Percentiles rank a stretch among this genome's conserved stretches.
Evolutionary conservation across 2,888 invertebrate genomes (phyloP).

Genomic region (Digitonthophagus gazella): DNA sequence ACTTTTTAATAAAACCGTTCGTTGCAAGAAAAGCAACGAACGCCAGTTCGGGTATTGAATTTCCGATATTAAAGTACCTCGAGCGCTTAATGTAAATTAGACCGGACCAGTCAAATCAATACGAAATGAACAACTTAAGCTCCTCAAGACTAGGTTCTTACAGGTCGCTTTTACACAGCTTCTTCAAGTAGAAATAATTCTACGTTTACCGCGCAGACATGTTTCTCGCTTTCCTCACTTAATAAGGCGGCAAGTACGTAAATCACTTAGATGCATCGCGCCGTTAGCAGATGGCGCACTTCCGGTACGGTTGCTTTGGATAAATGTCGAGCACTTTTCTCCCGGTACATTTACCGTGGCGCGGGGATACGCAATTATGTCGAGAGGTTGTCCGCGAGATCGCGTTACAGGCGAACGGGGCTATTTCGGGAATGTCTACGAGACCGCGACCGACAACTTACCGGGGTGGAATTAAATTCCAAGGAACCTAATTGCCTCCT

Average conservation of each 20-base stretch:
- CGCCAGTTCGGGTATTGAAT: slow-evolving; percentile 9
- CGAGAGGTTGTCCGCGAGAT: not conserved
- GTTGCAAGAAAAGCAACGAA: not conserved
- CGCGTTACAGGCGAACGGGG: not conserved
- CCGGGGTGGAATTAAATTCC: not conserved
- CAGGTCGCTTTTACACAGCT: too few species aligned
- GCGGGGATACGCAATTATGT: not conserved
- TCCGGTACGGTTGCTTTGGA: not conserved
- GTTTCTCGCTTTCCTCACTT: not conserved
- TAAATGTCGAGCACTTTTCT: not conserved
- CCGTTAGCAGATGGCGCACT: not conserved
- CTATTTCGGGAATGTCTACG: not conserved
- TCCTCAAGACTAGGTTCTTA: too few species aligned
- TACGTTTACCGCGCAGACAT: too few species aligned
- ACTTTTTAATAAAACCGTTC: not conserved
- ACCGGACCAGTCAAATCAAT: not conserved
- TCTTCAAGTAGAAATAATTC: too few species aligned
- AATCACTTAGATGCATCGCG: not conserved
- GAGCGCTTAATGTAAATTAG: slow-evolving; percentile 9
- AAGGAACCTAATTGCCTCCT: not conserved
- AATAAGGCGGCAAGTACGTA: not conserved
- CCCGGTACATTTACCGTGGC: not conserved
- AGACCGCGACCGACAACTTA: not conserved
- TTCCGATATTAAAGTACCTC: slow-evolving; percentile 9
- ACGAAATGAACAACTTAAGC: not conserved